Evolutionary conservation across 1,140 invertebrate genomes (phyloP), one percentile per base, ranked within the genome.

Genomic region (Cydia fagiglandana): DNA sequence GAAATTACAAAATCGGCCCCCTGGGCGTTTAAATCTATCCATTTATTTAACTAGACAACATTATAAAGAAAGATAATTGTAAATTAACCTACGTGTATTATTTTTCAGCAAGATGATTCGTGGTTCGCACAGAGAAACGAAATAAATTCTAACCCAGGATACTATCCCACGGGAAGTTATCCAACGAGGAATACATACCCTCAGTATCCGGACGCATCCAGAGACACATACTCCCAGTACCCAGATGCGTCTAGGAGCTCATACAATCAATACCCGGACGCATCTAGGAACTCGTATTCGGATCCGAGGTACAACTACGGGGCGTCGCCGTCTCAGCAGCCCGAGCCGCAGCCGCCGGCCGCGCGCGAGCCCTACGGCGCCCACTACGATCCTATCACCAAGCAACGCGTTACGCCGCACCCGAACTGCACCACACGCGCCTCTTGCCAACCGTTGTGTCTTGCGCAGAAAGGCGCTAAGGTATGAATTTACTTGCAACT

Each of bases 391-490:
- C 93, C 94, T 15, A 86, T 93, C 0, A 94, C 94, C 5, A 90
- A 93, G 70, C 94, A 94, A 17, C 91, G 94, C 7, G 94, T 94
- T 4, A 86, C 88, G 28, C 85, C 94, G 76, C 81, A 91, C 7
- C 93, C 91, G 77, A 95, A 96, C 82, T 96, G 95, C 80, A 95
- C 94, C 0, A 95, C 95, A 0, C 93, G 92, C 3, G 96, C 95
- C 78, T 95, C 95, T 79, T 96, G 95, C 83, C 94, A 94, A 34
- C 98, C 97, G 45, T 98, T 97, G 94, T 99, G 98, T 94, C 96
- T 98, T 78, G 98, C 98, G 2, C 97, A 99, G 93, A 99, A 99
- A 93, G 98, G 98, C 85, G 95, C 95, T 41, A 94, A 97, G 84
- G 95, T 93, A 88, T 9, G 45, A 28, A 66, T 28, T 66, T 41